phyloP scores from a whole-genome alignment of 92 coral and sea anemone species.

The Epizoanthus illoricatus region DNA sequence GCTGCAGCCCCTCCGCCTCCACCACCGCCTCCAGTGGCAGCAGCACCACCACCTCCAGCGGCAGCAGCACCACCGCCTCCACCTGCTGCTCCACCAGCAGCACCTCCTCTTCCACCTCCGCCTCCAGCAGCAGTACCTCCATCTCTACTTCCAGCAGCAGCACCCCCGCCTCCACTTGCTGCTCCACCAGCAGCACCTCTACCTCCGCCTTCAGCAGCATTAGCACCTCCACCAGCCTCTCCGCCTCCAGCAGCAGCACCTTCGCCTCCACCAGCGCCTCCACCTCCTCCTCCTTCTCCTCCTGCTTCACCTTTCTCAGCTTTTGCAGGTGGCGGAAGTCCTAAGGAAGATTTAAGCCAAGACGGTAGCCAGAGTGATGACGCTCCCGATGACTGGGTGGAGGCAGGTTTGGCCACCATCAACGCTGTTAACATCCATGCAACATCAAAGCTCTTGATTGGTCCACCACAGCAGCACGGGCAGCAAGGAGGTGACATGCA shows the following conservation, averaged over 20 bases:
- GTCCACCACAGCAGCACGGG: constrained; percentile 69
- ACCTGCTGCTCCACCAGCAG: background rate
- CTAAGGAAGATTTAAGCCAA: constrained; percentile 69
- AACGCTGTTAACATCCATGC: constrained; percentile 83
- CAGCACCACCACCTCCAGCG: constrained; percentile 49
- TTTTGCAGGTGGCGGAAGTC: constrained; percentile 59
- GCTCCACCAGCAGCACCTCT: constrained; percentile 32
- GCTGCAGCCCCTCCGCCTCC: background rate
- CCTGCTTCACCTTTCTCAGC: background rate
- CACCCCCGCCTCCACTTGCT: background rate
- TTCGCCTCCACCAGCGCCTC: constrained; percentile 26
- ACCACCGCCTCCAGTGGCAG: constrained; percentile 31
- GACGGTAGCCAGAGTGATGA: constrained; percentile 72
- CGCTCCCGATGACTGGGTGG: constrained; percentile 49
- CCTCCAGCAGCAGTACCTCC: constrained; percentile 47
- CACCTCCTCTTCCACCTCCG: constrained; percentile 29
- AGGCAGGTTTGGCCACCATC: constrained; percentile 68
- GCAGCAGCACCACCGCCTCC: constrained; percentile 50
- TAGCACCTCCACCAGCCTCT: constrained; percentile 26
- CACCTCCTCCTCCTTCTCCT: background rate
- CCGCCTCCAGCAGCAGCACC: constrained; percentile 38
- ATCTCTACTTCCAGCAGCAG: constrained; percentile 24
- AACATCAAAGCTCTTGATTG: constrained; percentile 68
- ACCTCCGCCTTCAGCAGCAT: constrained; percentile 24
- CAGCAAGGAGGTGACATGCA: constrained; percentile 81